These are phyloP conservation scores for Azorinus chamasolen DNA, from an alignment of 2,888 invertebrate genomes.

Conservation along the genomic window DNA sequence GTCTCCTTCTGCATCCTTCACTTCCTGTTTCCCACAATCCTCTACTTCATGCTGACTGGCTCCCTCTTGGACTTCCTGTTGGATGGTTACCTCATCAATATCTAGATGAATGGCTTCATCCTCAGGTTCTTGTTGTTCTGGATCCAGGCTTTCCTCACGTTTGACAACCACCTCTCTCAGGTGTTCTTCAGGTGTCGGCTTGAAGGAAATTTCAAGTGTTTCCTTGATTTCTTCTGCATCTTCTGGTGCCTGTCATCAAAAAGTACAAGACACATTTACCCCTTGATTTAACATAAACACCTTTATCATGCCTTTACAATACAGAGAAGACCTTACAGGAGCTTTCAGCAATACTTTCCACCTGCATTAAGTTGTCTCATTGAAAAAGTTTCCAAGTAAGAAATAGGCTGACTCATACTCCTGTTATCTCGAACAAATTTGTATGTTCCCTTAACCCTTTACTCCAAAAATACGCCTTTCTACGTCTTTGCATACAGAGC, in stretches of 20 bases:
- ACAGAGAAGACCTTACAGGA: too few relatives aligned
- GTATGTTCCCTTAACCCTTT: too few relatives aligned
- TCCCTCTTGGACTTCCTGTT: slow-evolving; percentile 13
- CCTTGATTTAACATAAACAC: too few relatives aligned
- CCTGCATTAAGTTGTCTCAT: too few relatives aligned
- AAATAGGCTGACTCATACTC: too few relatives aligned
- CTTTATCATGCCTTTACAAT: too few relatives aligned
- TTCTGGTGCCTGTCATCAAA: slow-evolving; percentile 21
- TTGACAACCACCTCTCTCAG: slow-evolving; percentile 54
- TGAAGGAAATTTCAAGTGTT: slow-evolving; percentile 46
- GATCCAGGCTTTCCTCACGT: slow-evolving; percentile 18
- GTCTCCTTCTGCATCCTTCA: slow-evolving; percentile 16
- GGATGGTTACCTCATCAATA: not conserved
- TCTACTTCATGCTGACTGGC: slow-evolving; percentile 21
- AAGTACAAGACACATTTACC: too few relatives aligned
- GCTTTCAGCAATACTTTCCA: too few relatives aligned
- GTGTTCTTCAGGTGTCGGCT: slow-evolving; percentile 44
- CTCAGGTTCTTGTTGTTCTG: slow-evolving; percentile 27
- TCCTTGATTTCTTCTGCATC: slow-evolving; percentile 10
- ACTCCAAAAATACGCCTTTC: too few relatives aligned
- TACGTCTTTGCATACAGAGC: too few relatives aligned
- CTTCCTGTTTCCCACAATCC: slow-evolving; percentile 37
- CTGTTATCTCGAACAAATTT: too few relatives aligned
- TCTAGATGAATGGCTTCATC: not conserved
- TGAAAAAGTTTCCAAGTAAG: too few relatives aligned